Evolutionary conservation across 2,113 vertebrate genomes (phyloP), one percentile per base, ranked within the genome.

Genomic region (Athene cunicularia): DNA sequence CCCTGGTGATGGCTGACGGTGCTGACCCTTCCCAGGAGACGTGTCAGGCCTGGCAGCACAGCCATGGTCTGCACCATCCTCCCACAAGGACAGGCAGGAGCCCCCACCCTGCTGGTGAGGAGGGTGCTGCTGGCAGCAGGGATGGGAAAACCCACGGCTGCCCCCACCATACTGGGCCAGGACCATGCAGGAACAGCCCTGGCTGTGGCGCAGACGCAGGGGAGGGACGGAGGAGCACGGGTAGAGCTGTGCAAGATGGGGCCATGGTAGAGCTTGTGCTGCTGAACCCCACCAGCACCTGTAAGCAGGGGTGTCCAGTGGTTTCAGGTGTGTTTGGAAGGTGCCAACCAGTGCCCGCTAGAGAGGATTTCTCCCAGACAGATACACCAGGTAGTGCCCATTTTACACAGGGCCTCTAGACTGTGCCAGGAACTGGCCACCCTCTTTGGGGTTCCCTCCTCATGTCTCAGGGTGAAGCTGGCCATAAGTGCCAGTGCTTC

Each of bases 281-380:
- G 58, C 68, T 7, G 13, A 45, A 14, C 33, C n/a, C 43, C 43
- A 45, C 43, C 43, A 45, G 43, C 16, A 18, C 59, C 70, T 12
- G 9, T 23, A 13, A 55, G 33, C 8, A 2, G 7, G 39, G 49
- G 18, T 11, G 28, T 14, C 39, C 21, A 5, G 8, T 3, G 39
- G 59, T 27, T 18, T 39, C 28, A 11, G 28, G 5, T 17, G 83
- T 17, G 1, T 21, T 35, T 17, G 41, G 71, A 66, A 33, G 62
- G 66, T 27, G 52, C 37, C 1, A 2, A 35, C 19, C 2, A 3
- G 33, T 11, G 24, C 49, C 49, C 0, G 3, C 37, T 17, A 5
- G 45, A 30, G 70, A 33, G 22, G 47, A 35, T 23, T 33, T 33
- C 33, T 79, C 37, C 49, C 49, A 53, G 55, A 28, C 0, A 2